Conservation (phyloP, 2,113 vertebrate genomes). For the Hippocampus mohnikei region DNA sequence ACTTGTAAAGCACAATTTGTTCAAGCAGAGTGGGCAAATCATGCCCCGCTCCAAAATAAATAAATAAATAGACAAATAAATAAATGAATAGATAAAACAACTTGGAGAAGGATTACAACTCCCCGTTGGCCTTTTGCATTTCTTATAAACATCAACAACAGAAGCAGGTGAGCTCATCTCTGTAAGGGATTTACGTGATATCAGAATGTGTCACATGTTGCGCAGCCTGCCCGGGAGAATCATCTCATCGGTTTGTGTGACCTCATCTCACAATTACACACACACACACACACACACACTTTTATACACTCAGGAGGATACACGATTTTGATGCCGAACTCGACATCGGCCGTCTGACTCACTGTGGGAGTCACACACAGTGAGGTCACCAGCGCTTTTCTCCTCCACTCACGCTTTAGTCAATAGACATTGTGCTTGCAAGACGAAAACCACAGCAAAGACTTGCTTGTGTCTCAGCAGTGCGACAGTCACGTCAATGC, state of each 20-base stretch:
- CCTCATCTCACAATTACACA: conserved; percentile 14
- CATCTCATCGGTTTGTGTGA: conserved; percentile 57
- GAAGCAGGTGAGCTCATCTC: conserved; percentile 57
- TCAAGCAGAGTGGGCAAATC: too few relatives aligned
- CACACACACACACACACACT: conserved; percentile 1
- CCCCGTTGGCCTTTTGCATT: not conserved
- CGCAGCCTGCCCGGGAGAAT: conserved; percentile 40
- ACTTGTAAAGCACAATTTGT: too few relatives aligned
- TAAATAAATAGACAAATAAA: not conserved
- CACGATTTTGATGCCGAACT: conserved; percentile 22
- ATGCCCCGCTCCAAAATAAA: too few relatives aligned
- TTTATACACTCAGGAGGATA: not conserved
- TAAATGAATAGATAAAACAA: not conserved
- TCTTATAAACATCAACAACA: not conserved
- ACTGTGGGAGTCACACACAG: conserved; percentile 20
- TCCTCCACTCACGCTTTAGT: conserved; percentile 5
- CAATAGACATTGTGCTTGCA: conserved; percentile 10
- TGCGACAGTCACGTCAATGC: not conserved
- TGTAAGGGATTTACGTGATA: conserved; percentile 50
- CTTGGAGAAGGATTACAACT: not conserved
- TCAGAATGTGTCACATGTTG: conserved; percentile 52
- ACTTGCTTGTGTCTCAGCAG: not conserved
- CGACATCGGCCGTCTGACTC: conserved; percentile 41
- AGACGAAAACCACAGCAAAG: not conserved
- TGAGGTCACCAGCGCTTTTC: conserved; percentile 41